Percentiles rank a stretch among this genome's conserved stretches.
These are phyloP conservation scores for Sarcoramphus papa DNA, from an alignment of 2,797 vertebrate species.

Conservation along the genomic window DNA sequence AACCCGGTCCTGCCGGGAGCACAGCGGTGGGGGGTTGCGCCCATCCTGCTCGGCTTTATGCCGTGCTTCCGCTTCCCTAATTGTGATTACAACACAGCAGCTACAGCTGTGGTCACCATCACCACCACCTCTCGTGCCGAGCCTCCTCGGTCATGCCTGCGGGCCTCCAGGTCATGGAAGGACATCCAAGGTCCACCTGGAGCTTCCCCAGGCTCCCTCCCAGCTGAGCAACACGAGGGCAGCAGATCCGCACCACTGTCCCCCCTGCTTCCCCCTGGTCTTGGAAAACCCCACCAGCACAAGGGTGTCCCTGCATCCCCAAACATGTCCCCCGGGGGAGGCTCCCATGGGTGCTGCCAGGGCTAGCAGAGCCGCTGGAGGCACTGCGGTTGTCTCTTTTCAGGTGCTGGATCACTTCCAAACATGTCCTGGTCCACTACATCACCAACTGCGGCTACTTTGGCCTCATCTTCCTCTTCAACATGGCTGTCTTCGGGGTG, in stretches of 20 bases:
- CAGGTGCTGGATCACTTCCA: slow-evolving; percentile 70
- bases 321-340: neutral
- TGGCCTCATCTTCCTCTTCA: slow-evolving; percentile 72
- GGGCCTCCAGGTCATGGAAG: neutral
- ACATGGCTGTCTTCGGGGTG: slow-evolving; percentile 72
- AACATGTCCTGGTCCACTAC: slow-evolving; percentile 70
- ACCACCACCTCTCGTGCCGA: neutral
- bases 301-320: neutral
- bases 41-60: fast-evolving
- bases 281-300: neutral
- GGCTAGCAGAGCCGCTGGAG: neutral
- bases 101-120: neutral
- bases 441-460: slow-evolving; percentile 74
- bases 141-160: neutral
- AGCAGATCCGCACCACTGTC: fast-evolving
- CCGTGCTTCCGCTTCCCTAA: neutral
- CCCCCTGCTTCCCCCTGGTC: neutral
- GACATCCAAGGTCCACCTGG: neutral
- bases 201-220: neutral
- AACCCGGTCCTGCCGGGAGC: neutral
- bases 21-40: fast-evolving
- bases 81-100: neutral
- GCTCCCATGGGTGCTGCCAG: neutral
- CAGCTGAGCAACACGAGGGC: neutral
- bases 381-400: neutral